Evolutionary conservation across 1,140 invertebrate genomes (phyloP), one percentile per base, ranked within the genome.

Genomic region (Zaprionus vittiger): DNA sequence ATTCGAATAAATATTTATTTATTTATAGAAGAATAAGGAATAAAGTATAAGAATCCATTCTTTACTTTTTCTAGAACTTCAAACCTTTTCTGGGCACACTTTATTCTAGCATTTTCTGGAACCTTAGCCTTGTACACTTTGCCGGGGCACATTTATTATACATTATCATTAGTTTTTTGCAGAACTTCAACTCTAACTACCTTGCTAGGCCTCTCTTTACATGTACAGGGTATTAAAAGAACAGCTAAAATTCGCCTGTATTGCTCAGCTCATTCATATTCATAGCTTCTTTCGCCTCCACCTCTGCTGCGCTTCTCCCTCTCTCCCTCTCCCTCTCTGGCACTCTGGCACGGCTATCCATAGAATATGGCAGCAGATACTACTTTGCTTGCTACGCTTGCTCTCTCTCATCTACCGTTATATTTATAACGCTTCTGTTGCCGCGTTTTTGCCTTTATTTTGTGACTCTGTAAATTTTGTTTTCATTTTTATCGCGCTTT

Each of bases 401-500:
- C 61, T 65, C 54, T 57, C 57, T 65, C 52, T 57, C 57, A 68
- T 69, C 66, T 81, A 15, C 77, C 66, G 81, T 90, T 89, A 90
- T 89, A 89, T 84, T 89, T 89, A 83, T 89, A 84, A 81, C 74
- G 73, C 64, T 79, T 81, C 22, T 80, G 77, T 17, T 54, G 71
- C 66, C 59, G 28, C 49, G 24, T 24, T 26, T 37, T 22, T 5
- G 71, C 31, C 34, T 34, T 56, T 62, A 26, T 26, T 57, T 79
- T 56, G 41, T 61, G 52, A 73, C 69, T 69, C 49, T 77, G 76
- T 76, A 80, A 76, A 85, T 52, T 77, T 79, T 81, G 70, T 74
- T 80, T 90, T 81, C 67, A 74, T 80, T 90, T 89, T 90, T 90
- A 91, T 90, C 85, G 82, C 79, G 73, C 82, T 90, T 85, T 91